Evolutionary conservation across 1,140 invertebrate genomes (phyloP), one percentile per base, ranked within the genome.

Genomic region (Drosophila trapezifrons): DNA sequence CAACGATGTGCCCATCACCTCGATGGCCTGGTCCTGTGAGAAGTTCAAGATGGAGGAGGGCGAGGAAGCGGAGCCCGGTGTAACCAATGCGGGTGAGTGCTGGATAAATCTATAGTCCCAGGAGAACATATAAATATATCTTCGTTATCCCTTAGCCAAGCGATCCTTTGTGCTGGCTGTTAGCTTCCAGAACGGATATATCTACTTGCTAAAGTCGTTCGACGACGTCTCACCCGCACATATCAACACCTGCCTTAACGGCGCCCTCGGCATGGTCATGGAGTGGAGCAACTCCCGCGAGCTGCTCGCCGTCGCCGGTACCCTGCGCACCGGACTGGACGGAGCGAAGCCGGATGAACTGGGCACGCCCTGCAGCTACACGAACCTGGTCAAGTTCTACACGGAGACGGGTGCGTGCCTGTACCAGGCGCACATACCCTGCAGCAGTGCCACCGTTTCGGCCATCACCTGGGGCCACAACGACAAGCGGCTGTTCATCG

Each of bases 41-140:
- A 99, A 98, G 90, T 99, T 99, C 92, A 99, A 98, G 93, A 98
- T 99, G 97, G 98, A 98, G 91, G 98, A 99, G 92, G 95, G 95
- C 22, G 97, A 98, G 72, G 95, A 96, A 55, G 94, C 94, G 40
- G 93, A 94, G 54, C 92, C 93, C 9, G 93, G 93, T 49, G 93
- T 93, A 38, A 89, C 91, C 42, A 94, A 94, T 81, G 92, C 90
- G 6, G 84, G 91, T 47, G 92, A 93, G 71, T 57, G 54, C 0
- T 0, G 27, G 5, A 20, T 6, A 17, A 18, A 12, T 13, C 6
- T 12, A 25, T 15, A 3, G 8, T n/a, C 4, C 7, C 22, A 12
- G 9, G 22, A 1, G 2, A 49, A 17, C 13, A 6, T 49, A 3
- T n/a, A 20, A n/a, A 51, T 32, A 25, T 18, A 8, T 45, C 15